Base-by-base conservation (phyloP, 64 coral and sea anemone genomes). In the Montipora capricornis region DNA sequence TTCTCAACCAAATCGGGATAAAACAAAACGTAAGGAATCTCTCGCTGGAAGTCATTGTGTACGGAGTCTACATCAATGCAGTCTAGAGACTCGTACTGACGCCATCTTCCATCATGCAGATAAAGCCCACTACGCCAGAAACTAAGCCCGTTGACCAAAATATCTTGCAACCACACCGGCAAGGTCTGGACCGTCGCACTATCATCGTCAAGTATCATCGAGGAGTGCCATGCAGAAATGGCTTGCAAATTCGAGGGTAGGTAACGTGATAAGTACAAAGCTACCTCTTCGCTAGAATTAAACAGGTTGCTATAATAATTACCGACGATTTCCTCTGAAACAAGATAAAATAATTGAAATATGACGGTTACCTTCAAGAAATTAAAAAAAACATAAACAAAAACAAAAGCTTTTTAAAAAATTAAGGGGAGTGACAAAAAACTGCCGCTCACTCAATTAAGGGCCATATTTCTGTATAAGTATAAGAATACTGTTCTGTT, bases 271-370 rank as follows among this genome's bases (percentile, higher is more conserved):
- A 90, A 57, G 44, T 84, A 60, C 47, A 67, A 64, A 6, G 96
- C 96, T 26, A 77, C 78, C 14, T 94, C 92, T 81, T 91, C 75
- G 22, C 96, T 97, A 11, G 96, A 97, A 26, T 94, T 89, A 73
- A 97, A 97, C 73, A 94, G 22, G 20, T 97, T 70, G 49, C 93
- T 97, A 73, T 97, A 97, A 15, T 89, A 97, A 58, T 94, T 90
- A 44, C 96, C 96, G 78, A 97, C 89, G 20, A 82, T 62, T 11
- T 92, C 71, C 51, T 52, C 96, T 78, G 93, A 37, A 68, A 92
- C 84, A 46, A 48, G 8, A 84, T 9, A 20, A 19, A n/a, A 24
- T 16, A 64, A 15, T 64, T 64, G 61, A 64, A 64, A 15, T 64
- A 16, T 14, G 61, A 15, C 13, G 61, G 61, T 64, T 64, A 12